phyloP scores from a whole-genome alignment of 1,140 invertebrate species.

The Globodera ellingtonae region DNA sequence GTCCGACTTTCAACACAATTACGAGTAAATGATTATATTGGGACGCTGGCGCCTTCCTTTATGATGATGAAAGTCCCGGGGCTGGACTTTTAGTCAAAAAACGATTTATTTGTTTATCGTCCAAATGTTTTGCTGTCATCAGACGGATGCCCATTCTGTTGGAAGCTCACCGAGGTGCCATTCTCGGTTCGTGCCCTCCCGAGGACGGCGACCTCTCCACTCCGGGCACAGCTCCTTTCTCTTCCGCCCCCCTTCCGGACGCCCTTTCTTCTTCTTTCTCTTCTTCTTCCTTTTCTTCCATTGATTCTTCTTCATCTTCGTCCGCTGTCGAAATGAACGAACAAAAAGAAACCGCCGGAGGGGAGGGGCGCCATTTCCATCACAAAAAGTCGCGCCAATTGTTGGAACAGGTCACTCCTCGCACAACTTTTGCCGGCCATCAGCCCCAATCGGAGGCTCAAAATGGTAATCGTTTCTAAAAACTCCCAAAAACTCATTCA shows the following conservation, averaged over 20 bases:
- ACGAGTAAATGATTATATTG: slow-evolving; percentile 42
- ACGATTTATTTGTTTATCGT: background rate
- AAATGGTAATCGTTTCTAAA: background rate
- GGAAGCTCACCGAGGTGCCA: slow-evolving; percentile 57
- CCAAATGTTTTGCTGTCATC: background rate
- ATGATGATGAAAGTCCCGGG: no score
- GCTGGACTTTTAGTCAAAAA: no score
- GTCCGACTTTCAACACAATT: slow-evolving; percentile 61
- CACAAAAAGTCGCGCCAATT: slow-evolving; percentile 21
- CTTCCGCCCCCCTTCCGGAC: background rate
- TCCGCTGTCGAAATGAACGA: background rate
- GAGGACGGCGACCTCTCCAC: background rate
- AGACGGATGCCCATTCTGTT: slow-evolving; percentile 56
- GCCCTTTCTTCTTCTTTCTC: background rate
- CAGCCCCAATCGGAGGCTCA: background rate
- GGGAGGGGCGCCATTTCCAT: slow-evolving; percentile 1
- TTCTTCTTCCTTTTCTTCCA: background rate
- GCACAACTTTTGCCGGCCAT: slow-evolving; percentile 1
- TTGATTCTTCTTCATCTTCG: slow-evolving; percentile 13
- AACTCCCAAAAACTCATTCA: background rate
- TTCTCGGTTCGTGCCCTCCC: slow-evolving; percentile 51
- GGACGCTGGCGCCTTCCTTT: no score
- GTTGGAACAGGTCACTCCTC: slow-evolving; percentile 9
- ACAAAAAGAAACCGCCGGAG: background rate
- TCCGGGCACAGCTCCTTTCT: background rate